Evolutionary conservation across 2,797 vertebrate species (phyloP).

Genomic region (Fistularia tabacaria): DNA sequence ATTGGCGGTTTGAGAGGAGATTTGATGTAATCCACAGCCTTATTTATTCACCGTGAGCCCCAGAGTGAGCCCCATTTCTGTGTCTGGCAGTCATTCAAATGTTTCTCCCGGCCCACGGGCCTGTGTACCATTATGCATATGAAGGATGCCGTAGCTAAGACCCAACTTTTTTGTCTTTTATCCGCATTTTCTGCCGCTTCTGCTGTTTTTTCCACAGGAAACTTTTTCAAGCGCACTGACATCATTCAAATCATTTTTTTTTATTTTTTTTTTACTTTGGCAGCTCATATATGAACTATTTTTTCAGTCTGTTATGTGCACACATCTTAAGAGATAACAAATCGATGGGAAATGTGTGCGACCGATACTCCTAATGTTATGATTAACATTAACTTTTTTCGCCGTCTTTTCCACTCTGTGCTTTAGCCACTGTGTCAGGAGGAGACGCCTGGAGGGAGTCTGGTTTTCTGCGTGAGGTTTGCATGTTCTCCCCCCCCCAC

Average conservation of each 20-base stretch:
- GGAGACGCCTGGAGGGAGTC: no score
- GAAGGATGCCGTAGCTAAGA: conserved; percentile 31
- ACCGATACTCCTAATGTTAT: no score
- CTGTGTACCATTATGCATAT: conserved; percentile 46
- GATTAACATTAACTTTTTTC: no score
- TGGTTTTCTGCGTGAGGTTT: no score
- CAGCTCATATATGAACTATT: not conserved
- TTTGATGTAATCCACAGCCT: conserved; percentile 76
- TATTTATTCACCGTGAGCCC: conserved; percentile 75
- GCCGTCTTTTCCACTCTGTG: no score
- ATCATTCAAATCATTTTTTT: not conserved
- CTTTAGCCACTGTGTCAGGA: no score
- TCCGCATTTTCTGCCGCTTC: conserved; percentile 26
- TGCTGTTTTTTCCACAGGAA: conserved; percentile 6
- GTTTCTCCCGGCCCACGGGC: conserved; percentile 47
- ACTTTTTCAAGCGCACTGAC: conserved; percentile 21
- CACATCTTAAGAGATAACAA: no score
- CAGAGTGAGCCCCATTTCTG: conserved; percentile 67
- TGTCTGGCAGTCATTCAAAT: conserved; percentile 67
- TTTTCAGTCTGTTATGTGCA: conserved; percentile 1
- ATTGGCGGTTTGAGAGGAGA: conserved; percentile 62
- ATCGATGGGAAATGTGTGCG: no score
- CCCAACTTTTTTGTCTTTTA: conserved; percentile 27
- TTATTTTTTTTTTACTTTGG: no score
- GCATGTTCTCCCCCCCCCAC: no score